Base-by-base conservation (phyloP, 2,888 invertebrate species). In the Anthophora plumipes region DNA sequence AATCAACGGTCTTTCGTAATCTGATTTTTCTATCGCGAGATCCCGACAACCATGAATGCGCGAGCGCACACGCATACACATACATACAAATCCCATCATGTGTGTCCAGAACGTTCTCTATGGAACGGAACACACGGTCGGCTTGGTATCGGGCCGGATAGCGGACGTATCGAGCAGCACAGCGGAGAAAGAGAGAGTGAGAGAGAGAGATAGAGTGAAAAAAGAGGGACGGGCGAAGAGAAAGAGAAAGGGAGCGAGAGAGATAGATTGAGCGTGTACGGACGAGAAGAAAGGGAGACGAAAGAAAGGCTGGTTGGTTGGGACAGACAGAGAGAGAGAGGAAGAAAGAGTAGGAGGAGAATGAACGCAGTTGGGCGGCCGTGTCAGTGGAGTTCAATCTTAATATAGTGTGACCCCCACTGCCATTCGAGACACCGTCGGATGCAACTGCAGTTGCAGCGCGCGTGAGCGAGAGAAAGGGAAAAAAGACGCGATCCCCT, bases 381-480 rank as follows among this genome's bases (percentile, higher is more conserved):
- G 92, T 93, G 92, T 92, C 92, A 91, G 92, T 92, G 86, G 93
- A 93, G 93, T 93, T 93, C 92, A 93, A 92, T 93, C 93, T 93
- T 93, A 93, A 93, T 93, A 93, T 93, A 93, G 93, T 92, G 91
- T 91, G 92, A 92, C 92, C 93, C 91, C 92, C 92, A 92, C 93
- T 91, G 90, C 89, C 89, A 89, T 90, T 90, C 87, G 89, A 88
- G 88, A 90, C 86, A 86, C 85, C 84, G 87, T 86, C 83, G 86
- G 86, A 82, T 86, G 89, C 90, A 88, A 89, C 84, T 83, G 82
- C 84, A 82, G 86, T 82, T 81, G 83, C 85, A 76, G 68, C 60
- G 74, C 60, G 74, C 52, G 77, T 68, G 73, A 67, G 61, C 48
- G 54, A 61, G 78, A 67, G 72, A 74, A 76, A 50, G 57, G 48